Conservation (phyloP, 2,888 invertebrate genomes). For the Xestia sexstrigata region DNA sequence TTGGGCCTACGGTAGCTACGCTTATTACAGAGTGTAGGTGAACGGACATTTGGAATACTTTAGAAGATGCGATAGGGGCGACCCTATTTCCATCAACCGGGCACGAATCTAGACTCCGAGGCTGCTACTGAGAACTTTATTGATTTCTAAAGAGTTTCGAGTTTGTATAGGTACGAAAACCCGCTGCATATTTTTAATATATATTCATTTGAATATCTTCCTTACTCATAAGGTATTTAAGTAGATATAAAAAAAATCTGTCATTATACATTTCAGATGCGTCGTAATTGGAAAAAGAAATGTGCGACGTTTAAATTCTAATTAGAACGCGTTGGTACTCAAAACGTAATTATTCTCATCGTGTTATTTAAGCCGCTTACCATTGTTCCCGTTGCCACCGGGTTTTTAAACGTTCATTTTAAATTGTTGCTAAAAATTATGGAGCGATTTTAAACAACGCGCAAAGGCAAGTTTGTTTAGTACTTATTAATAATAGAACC, state of each 20-base stretch:
- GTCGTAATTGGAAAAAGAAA: constrained; percentile 37
- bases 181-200: neutral
- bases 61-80: neutral
- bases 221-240: neutral
- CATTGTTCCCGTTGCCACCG: neutral
- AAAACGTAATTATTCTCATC: constrained; percentile 44
- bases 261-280: constrained; percentile 37
- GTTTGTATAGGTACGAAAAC: neutral
- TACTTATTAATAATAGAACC: neutral
- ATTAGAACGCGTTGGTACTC: constrained; percentile 34
- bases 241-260: constrained; percentile 8
- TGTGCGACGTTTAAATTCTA: constrained; percentile 35
- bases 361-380: constrained; percentile 30
- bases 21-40: neutral
- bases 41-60: neutral
- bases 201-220: neutral
- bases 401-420: neutral
- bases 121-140: neutral
- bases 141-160: neutral
- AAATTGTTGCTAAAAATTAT: neutral
- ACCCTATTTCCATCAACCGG: neutral
- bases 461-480: neutral
- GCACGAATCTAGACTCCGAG: neutral
- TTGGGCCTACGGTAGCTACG: neutral
- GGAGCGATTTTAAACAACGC: neutral